These are phyloP conservation scores for Diabrotica virgifera DNA, from an alignment of 1,140 invertebrate species.

Conservation along the genomic window DNA sequence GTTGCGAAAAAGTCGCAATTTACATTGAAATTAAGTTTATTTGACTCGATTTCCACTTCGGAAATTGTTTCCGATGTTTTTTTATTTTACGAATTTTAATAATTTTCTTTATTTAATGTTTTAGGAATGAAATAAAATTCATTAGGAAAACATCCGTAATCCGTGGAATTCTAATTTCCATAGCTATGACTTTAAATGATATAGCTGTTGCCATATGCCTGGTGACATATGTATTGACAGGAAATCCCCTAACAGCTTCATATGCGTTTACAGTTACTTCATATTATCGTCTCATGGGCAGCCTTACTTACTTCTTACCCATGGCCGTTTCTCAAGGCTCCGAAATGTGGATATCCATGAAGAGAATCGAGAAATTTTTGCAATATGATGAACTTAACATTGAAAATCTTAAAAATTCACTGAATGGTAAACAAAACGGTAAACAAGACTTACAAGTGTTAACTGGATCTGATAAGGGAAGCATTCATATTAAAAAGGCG, in stretches of 20 bases:
- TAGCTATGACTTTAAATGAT: constrained; percentile 68
- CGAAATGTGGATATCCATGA: constrained; percentile 64
- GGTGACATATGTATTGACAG: constrained; percentile 67
- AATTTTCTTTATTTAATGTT: no score
- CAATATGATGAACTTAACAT: constrained; percentile 25
- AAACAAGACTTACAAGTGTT: no score
- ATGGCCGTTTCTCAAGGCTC: constrained; percentile 57
- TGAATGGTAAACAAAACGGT: no score
- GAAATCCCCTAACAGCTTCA: constrained; percentile 64
- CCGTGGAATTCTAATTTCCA: constrained; percentile 66
- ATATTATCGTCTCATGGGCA: constrained; percentile 67
- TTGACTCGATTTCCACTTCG: no score
- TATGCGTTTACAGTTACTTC: constrained; percentile 71
- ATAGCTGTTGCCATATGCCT: constrained; percentile 74
- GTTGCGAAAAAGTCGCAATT: no score
- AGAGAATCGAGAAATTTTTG: constrained; percentile 61
- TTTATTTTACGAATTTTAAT: no score
- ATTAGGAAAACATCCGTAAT: constrained; percentile 52
- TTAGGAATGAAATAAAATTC: constrained; percentile 39
- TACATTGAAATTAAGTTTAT: no score
- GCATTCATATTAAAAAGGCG: no score
- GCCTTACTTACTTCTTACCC: constrained; percentile 71
- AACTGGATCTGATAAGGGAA: no score
- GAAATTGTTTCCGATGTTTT: no score
- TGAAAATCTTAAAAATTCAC: no score